Conservation (phyloP, 2,888 invertebrate species). For the Dioctria rufipes region DNA sequence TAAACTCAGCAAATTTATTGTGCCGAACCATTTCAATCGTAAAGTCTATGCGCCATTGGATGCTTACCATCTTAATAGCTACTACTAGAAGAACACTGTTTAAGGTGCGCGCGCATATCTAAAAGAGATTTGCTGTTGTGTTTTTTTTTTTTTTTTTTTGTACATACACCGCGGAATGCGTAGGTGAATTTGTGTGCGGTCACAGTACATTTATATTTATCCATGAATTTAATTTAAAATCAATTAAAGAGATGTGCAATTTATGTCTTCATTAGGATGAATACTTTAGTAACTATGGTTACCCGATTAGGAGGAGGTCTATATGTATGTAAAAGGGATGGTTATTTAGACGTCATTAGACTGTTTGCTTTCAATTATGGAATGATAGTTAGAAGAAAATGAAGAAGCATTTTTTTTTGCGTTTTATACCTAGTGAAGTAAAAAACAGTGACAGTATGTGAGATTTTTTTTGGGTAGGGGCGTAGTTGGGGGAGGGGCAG, state of each 20-base stretch:
- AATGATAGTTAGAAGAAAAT: too few species aligned
- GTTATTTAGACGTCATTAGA: too few species aligned
- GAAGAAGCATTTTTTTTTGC: too few species aligned
- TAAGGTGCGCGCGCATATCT: slow-evolving; percentile 11
- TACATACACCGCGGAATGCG: slow-evolving; percentile 28
- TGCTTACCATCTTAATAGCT: background rate
- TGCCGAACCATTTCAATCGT: slow-evolving; percentile 25
- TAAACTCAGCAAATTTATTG: slow-evolving; percentile 45
- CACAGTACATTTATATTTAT: background rate
- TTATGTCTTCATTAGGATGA: slow-evolving; percentile 49
- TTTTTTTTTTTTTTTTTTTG: too few species aligned
- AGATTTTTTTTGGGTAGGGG: too few species aligned
- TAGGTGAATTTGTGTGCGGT: slow-evolving; percentile 29
- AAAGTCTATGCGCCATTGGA: background rate
- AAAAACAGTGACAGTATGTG: too few species aligned
- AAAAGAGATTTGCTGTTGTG: slow-evolving; percentile 13
- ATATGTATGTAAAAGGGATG: too few species aligned
- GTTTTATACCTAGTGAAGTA: too few species aligned
- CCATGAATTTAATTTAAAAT: slow-evolving; percentile 49
- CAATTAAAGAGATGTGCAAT: slow-evolving; percentile 50
- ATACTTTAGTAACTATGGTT: background rate
- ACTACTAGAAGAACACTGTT: background rate
- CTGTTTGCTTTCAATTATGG: too few species aligned
- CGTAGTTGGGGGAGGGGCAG: too few species aligned
- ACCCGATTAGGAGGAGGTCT: slow-evolving; percentile 31